Evolutionary conservation across 2,113 vertebrate species (phyloP), one percentile per base, ranked within the genome.

Genomic region (Heptranchias perlo): DNA sequence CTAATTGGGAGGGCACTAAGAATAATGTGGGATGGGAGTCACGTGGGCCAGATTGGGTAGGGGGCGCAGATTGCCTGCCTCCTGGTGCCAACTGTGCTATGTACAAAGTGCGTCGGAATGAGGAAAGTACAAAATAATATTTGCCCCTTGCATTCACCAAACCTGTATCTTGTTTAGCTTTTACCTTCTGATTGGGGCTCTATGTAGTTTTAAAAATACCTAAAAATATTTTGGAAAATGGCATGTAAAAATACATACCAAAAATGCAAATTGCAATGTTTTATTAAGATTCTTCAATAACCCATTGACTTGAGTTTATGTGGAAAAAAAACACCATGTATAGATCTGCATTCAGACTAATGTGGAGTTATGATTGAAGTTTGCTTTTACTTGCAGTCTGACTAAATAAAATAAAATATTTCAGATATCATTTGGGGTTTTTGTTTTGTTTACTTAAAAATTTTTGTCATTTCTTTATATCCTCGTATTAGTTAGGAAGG

Each of bases 51-150:
- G 13, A 54, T 28, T 54, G 58, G 14, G 16, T 62, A n/a, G 58
- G 14, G n/a, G 35, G 44, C n/a, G 89, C 31, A 62, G 89, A 39
- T 91, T 92, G 54, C 58, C 35, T 69, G 44, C 23, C 52, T 16
- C 49, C 64, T 95, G 64, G 44, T 23, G 49, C 31, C n/a, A 31
- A 47, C 23, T 95, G 64, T 67, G n/a, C 6, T 39, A 64, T 64
- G 61, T 64, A 23, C 39, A 67, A 39, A 67, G 62, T 47, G 93
- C 21, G 47, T 94, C 28, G 39, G 25, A 67, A 94, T 94, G 62
- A 67, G 69, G 23, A 92, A 92, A 62, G 65, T 95, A 95, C 94
- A 95, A 69, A 95, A 64, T 52, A 95, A 95, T 95, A 95, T 95
- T 95, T 95, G 35, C 14, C 39, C 23, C 11, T 52, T 95, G 11